phyloP scores from a whole-genome alignment of 2,797 vertebrate genomes.

The Xenops minutus region DNA sequence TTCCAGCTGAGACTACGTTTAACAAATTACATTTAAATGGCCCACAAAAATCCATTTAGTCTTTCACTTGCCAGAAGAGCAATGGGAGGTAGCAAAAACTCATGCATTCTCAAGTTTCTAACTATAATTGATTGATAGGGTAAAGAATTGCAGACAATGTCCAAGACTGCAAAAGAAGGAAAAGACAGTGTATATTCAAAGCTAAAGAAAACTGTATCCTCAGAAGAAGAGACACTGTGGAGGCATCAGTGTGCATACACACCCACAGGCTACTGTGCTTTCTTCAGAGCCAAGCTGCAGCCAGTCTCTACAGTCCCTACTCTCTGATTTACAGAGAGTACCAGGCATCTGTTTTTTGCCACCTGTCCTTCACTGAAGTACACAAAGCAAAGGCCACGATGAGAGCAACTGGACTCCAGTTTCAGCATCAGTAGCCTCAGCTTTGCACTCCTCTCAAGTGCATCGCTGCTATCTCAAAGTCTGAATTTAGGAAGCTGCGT shows the following conservation, averaged over 20 bases:
- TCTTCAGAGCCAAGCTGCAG: neutral
- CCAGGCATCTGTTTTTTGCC: neutral
- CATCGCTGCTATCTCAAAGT: neutral
- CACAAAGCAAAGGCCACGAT: neutral
- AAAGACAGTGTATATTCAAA: neutral
- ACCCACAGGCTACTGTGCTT: neutral
- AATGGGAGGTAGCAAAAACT: conserved; percentile 9
- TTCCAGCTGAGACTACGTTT: conserved; percentile 9
- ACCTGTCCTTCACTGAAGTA: neutral
- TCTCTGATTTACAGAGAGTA: neutral
- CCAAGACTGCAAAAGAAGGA: neutral
- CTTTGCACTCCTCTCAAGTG: neutral
- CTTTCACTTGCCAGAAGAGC: conserved; percentile 16
- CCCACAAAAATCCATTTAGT: conserved; percentile 55
- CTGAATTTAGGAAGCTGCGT: neutral
- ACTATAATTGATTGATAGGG: neutral
- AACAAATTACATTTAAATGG: conserved; percentile 45
- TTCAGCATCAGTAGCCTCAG: neutral
- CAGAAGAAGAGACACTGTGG: neutral
- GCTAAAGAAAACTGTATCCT: neutral
- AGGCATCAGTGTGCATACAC: neutral
- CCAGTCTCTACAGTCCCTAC: neutral
- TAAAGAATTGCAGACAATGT: conserved; percentile 1
- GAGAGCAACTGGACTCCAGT: neutral
- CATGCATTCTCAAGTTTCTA: neutral